Base-by-base conservation (phyloP, 1,140 invertebrate species). In the Apis laboriosa region DNA sequence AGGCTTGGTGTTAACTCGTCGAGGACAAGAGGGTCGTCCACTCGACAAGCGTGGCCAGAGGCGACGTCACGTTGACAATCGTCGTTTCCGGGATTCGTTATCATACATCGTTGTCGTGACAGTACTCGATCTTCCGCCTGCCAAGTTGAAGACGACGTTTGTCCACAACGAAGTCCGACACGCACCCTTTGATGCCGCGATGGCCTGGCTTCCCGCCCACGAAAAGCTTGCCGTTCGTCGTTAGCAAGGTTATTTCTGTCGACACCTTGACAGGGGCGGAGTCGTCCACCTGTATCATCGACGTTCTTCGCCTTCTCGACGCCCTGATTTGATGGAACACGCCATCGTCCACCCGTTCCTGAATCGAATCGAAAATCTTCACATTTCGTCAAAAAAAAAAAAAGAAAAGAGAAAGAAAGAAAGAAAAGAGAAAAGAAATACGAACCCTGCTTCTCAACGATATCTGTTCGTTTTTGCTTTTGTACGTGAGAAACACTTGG, bases 171-270 rank as follows among this genome's bases (percentile, higher is more conserved):
- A 96, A 95, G 77, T 95, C 92, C 24, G 95, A 94, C 53, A 97
- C 94, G 91, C 96, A 97, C n/a, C 96, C 96, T 2, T 93, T 93
- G 89, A 96, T 95, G 21, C 96, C 95, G 55, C 94, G 91, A 86
- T 96, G 95, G 78, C 96, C 96, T 0, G 95, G 94, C 72, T 93
- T 92, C 0, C 94, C 94, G 2, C 94, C 94, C 9, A 94, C 87
- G 82, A 94, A 94, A 34, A 94, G 88, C 75, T 94, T 94, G 4
- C 94, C 94, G 83, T 94, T 94, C 7, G 94, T 94, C 61, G 90
- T 90, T 28, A 94, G 72, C 11, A 91, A 88, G 7, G 86, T 92
- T 7, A 90, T 90, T 11, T 94, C 92, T 21, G 87, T 92, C 2
- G 89, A 51, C 1, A 93, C 80, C 80, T 93, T 94, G 2, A 90